phyloP scores from a whole-genome alignment of 2,888 invertebrate genomes.

The Aromia moschata region DNA sequence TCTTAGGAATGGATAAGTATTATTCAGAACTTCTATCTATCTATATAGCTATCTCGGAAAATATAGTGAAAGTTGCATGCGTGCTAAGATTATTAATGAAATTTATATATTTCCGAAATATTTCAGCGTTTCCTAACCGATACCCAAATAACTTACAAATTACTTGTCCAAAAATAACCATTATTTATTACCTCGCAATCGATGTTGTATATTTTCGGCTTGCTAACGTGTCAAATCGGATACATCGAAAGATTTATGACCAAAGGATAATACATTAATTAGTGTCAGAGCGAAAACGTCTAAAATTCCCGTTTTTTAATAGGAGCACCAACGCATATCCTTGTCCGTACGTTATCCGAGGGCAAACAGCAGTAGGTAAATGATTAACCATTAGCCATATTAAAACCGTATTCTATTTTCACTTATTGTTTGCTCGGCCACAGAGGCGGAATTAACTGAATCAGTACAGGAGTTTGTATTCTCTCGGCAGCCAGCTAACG shows the following conservation, averaged over 20 bases:
- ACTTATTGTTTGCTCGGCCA: not conserved
- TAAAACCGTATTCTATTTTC: not conserved
- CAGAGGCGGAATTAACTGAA: not conserved
- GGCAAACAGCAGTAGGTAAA: slow-evolving; percentile 6
- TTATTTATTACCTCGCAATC: slow-evolving; percentile 4
- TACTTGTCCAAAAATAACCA: slow-evolving; percentile 6
- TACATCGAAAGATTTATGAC: slow-evolving; percentile 8
- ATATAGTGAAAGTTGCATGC: too few species aligned
- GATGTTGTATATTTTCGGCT: slow-evolving; percentile 1
- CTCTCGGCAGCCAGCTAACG: not conserved
- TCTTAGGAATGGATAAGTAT: too few species aligned
- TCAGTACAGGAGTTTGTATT: not conserved
- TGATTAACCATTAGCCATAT: not conserved
- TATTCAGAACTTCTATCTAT: too few species aligned
- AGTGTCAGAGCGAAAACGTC: slow-evolving; percentile 11
- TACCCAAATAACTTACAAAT: slow-evolving; percentile 4
- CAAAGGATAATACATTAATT: slow-evolving; percentile 19
- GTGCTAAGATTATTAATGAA: not conserved
- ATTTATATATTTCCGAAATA: not conserved
- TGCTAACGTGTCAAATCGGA: slow-evolving; percentile 12
- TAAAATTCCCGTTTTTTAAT: slow-evolving; percentile 7
- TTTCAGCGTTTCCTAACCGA: not conserved
- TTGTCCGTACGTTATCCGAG: not conserved
- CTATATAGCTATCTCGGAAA: too few species aligned
- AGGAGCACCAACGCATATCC: slow-evolving; percentile 6